Base-by-base conservation (phyloP, 2,797 vertebrate species). In the Rhadinocentrus ornatus region DNA sequence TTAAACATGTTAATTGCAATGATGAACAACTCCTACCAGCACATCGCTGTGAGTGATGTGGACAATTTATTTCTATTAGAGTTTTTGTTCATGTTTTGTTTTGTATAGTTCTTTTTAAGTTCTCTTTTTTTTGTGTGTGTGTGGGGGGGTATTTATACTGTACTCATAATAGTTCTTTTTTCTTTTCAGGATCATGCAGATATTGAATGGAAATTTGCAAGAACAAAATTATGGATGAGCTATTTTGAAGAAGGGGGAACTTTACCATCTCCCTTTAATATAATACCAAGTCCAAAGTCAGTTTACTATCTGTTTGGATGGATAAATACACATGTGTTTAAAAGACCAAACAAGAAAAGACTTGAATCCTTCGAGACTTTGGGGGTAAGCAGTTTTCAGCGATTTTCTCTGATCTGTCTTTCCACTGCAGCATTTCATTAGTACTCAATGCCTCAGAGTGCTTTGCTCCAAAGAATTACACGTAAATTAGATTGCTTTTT, bases 1-100 rank as follows among this genome's bases (percentile, higher is more conserved):
- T 95, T 99, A 71, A 99, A 99, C 92, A 99, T 99, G 98, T 89
- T 99, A 16, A 99, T 99, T 76, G 98, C 98, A 55, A 99, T 99
- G 98, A 99, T 99, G 98, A 99, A 99, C 91, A 99, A 99, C 89
- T 99, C 98, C 60, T 99, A 99, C 85, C 98, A 99, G 81, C 97
- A 98, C 69, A 99, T 99, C 83, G 97, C 97, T 73, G 98, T 99
- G 93, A 98, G 97, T 95, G 2, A 6, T 66, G 2, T 15, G 35
- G 6, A 55, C 56, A 44, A 56, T 9, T 50, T 20, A 12, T n/a
- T 44, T 57, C 2, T 18, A 5, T 29, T 66, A 22, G 34, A 41
- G 34, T 8, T n/a, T 53, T 46, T 0, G 22, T n/a, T 41, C 4
- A 6, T 41, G 16, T 6, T 46, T 46, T n/a, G 3, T 66, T 65